Evolutionary conservation across 2,888 invertebrate genomes (phyloP), one percentile per base, ranked within the genome.

Genomic region (Ophioninae sp.): DNA sequence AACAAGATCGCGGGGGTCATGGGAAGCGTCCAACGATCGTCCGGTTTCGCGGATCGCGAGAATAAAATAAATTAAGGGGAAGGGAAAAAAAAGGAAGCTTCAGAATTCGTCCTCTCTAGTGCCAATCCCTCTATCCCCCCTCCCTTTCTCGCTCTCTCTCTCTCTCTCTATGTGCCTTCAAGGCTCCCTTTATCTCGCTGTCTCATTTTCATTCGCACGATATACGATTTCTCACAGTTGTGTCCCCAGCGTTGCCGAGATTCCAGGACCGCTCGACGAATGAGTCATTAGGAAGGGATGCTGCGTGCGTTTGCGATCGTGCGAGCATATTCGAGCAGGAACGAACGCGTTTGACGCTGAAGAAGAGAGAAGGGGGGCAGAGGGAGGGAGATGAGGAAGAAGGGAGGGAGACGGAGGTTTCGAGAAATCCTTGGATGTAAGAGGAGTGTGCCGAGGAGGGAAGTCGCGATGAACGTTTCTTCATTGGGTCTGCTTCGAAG

Each of bases 181-280:
- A n/a, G n/a, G n/a, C n/a, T n/a, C n/a, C n/a, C n/a, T n/a, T n/a
- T n/a, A 57, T 57, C 57, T 7, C 41, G 17, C 41, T 6, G 8
- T 39, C 67, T 74, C 79, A 79, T 79, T 82, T 82, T 82, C 75
- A 79, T 82, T 82, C 82, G 79, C 82, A 80, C 77, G 80, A 83
- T 83, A 80, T 77, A 77, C 68, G 64, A 73, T 83, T 83, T 83
- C 83, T 83, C 80, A 80, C 77, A 83, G 76, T 80, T n/a, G n/a
- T 77, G 80, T 79, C 73, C 62, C 62, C 62, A 23, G 17, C 73
- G 62, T 17, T 62, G n/a, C 23, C 17, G 23, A 73, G 62, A 44
- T 21, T 39, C 67, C 76, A 69, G 64, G 69, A 67, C 61, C 68
- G 69, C 44, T n/a, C 62, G 30, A 30, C 59, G 69, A 78, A 78